Evolutionary conservation across 1,140 invertebrate genomes (phyloP), one percentile per base, ranked within the genome.

Genomic region (Macrostomum lignano): DNA sequence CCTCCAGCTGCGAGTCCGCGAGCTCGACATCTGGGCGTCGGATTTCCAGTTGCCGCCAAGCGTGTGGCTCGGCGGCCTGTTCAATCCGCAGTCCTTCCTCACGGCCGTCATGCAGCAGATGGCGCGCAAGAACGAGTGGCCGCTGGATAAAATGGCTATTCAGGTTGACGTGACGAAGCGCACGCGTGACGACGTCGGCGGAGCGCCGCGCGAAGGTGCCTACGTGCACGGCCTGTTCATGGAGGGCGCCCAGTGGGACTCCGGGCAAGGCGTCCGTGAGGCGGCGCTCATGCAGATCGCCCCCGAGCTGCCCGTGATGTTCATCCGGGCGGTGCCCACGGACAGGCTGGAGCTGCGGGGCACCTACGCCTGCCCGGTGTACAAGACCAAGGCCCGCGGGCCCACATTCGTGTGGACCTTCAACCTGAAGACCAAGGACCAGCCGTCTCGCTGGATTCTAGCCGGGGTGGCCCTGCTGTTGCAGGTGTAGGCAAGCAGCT

Each of bases 61-160:
- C 21, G 75, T 88, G 7, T 93, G 81, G 81, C 53, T 93, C 17
- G 74, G 73, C n/a, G 82, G 81, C 5, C 84, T 93, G 55, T 91
- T 91, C 58, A 91, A 88, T 53, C 82, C 82, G 0, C 81, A 91
- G 58, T 82, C 77, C 21, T 67, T 93, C 44, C 55, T 93, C 14
- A 93, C 82, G 1, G 81, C 82, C 21, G 86, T 88, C 42, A 91
- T 93, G 79, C 82, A 93, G 59, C 82, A 76, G 40, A 88, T 79
- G 21, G 81, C 81, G 0, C 62, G 81, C 21, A 70, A 73, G 44
- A 75, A 79, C 46, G 81, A 93, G 55, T 64, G 84, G 39, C 81
- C 82, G 1, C 63, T 91, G 7, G 81, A 93, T 53, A 81, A 86
- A 60, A 88, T 93, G 81, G 81, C 75, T 48, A 57, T 93, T 4